Evolutionary conservation across 2,797 vertebrate species (phyloP), one percentile per base, ranked within the genome.

Genomic region (Cygnus olor): DNA sequence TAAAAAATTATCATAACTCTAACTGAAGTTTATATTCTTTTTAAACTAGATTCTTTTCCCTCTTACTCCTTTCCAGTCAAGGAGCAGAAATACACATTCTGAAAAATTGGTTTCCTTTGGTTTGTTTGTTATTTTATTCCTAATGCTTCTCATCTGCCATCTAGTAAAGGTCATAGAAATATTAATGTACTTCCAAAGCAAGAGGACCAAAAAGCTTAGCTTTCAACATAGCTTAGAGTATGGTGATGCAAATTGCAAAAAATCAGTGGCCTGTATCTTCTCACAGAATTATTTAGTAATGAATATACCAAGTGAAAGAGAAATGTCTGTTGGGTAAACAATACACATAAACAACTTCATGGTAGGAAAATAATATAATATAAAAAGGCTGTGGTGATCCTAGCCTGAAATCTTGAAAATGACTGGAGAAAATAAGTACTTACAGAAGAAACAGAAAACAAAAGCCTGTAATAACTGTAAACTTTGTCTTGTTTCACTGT

Each of bases 131-230:
- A 96, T 96, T 97, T 97, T 94, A 96, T 94, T 96, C 95, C 91
- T 97, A 94, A 57, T 95, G 92, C 90, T 89, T 97, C 83, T 97
- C 92, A 94, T 86, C 96, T 97, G 96, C 96, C 90, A 68, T 85
- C 94, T 88, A 85, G 77, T 96, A 98, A 98, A 98, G 98, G 97
- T 98, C 98, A 97, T 93, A 94, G 97, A 96, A 97, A 97, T 97
- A 97, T 98, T 97, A 98, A 97, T 97, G 91, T 71, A 93, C 73
- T 91, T 96, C 96, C 95, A 88, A 97, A 95, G 90, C 94, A 96
- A 96, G 85, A 96, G 92, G 94, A 95, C 96, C 96, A 89, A 96
- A 95, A 97, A 95, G 79, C 96, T 95, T 85, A 88, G 96, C 97
- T 96, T 96, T 97, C 96, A 95, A 91, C 82, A 11, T 69, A 97